Percentiles rank a stretch among this genome's conserved stretches.
These are phyloP conservation scores for Thaleichthys pacificus DNA, from an alignment of 2,797 vertebrate genomes.

Conservation along the genomic window DNA sequence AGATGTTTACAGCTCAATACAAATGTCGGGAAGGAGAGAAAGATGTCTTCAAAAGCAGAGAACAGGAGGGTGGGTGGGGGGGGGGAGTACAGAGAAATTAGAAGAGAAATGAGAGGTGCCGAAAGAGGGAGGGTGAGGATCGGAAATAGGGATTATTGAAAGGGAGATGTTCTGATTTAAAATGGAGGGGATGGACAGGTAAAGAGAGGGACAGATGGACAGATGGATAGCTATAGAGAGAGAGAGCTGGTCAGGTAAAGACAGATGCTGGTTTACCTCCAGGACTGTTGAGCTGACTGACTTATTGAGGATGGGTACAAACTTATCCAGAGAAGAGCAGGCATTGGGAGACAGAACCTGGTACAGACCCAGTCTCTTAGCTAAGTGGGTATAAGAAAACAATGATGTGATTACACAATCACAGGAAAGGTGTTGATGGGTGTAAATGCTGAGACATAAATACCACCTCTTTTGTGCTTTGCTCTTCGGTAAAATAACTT, in stretches of 20 bases:
- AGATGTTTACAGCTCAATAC: too few species aligned
- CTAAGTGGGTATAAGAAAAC: conserved; percentile 56
- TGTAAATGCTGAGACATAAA: not conserved
- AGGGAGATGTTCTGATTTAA: not conserved
- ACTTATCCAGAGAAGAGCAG: conserved; percentile 73
- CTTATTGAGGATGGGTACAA: conserved; percentile 80
- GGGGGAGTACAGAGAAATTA: not conserved
- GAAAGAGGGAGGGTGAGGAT: conserved; percentile 6
- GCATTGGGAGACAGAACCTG: conserved; percentile 78
- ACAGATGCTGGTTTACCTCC: conserved; percentile 59
- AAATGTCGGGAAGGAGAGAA: not conserved
- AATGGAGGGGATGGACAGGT: not conserved
- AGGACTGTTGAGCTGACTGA: conserved; percentile 75
- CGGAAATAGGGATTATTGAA: conserved; percentile 22
- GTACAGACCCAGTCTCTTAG: conserved; percentile 78
- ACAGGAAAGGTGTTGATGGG: too few species aligned
- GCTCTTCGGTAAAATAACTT: not conserved
- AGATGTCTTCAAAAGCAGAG: not conserved
- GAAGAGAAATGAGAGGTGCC: conserved; percentile 25
- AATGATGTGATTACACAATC: not conserved
- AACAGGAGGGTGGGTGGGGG: not conserved
- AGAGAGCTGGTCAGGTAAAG: not conserved
- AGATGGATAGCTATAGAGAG: not conserved
- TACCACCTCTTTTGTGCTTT: not conserved
- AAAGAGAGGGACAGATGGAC: not conserved